Evolutionary conservation across 2,797 vertebrate species (phyloP).

Genomic region (Hoplostethus atlanticus): DNA sequence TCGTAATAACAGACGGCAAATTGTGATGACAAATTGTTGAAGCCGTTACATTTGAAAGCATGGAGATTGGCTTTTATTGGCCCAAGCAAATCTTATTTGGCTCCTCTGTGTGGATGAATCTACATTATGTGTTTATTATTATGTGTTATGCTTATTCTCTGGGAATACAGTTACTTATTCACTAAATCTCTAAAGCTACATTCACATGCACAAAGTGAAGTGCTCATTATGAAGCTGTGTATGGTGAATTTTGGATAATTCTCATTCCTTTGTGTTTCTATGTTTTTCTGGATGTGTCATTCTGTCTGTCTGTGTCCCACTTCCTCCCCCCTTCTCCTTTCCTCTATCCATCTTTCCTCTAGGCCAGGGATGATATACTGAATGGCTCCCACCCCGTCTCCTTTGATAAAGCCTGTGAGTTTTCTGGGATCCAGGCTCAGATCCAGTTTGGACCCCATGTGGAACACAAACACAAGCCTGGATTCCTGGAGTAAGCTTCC

Average conservation of each 20-base stretch:
- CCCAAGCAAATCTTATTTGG: conserved; percentile 48
- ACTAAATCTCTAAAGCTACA: conserved; percentile 43
- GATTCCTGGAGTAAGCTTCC: conserved; percentile 95
- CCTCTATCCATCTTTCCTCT: conserved; percentile 56
- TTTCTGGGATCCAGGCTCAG: conserved; percentile 97
- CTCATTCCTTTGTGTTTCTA: conserved; percentile 37
- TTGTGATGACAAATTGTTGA: conserved; percentile 51
- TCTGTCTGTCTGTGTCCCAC: conserved; percentile 40
- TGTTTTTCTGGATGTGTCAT: conserved; percentile 36
- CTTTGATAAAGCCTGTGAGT: conserved; percentile 98
- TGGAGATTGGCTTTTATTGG: conserved; percentile 50
- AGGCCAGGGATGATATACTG: conserved; percentile 98
- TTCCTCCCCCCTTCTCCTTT: conserved; percentile 6
- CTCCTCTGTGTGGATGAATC: conserved; percentile 31
- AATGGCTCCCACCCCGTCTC: conserved; percentile 98
- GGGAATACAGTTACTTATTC: conserved; percentile 37
- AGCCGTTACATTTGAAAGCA: conserved; percentile 44
- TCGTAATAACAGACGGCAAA: conserved; percentile 55
- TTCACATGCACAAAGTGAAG: conserved; percentile 41
- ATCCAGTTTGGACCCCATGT: conserved; percentile 99
- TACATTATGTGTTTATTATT: conserved; percentile 1
- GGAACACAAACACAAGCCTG: conserved; percentile 98
- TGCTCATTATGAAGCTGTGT: conserved; percentile 35
- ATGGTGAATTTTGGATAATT: conserved; percentile 46
- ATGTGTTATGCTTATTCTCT: conserved; percentile 23